Conservation (phyloP, 2,797 vertebrate genomes). For the Trachurus trachurus region DNA sequence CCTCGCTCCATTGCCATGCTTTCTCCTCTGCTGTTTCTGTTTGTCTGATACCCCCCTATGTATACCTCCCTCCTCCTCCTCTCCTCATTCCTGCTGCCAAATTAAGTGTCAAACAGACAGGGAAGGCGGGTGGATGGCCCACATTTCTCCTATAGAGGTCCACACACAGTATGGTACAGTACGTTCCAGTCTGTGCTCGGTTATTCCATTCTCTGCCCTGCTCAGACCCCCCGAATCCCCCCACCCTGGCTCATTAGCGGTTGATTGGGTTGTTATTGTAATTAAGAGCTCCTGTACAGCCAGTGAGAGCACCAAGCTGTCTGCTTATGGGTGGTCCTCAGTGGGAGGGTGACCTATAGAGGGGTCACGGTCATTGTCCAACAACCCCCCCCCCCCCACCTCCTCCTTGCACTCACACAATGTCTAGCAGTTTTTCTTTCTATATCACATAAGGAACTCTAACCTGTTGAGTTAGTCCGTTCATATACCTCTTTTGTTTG, state of each 20-base stretch:
- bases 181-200: constrained; percentile 59
- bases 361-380: constrained; percentile 70
- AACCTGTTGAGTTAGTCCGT: not conserved
- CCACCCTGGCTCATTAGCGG: constrained; percentile 66
- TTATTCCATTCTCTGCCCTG: constrained; percentile 55
- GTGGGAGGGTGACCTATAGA: constrained; percentile 52
- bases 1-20: constrained; percentile 30
- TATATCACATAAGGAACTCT: not conserved
- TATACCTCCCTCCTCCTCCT: constrained; percentile 31
- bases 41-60: constrained; percentile 48
- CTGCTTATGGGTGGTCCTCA: constrained; percentile 77
- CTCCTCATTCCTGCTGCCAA: constrained; percentile 79
- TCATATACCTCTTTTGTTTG: not conserved
- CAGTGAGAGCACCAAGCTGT: constrained; percentile 70
- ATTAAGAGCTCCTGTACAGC: constrained; percentile 72
- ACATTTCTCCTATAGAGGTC: constrained; percentile 73
- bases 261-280: constrained; percentile 82
- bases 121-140: constrained; percentile 71
- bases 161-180: constrained; percentile 66
- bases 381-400: not conserved
- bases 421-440: constrained; percentile 9
- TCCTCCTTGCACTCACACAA: not conserved
- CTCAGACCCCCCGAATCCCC: constrained; percentile 14
- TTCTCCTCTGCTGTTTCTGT: constrained; percentile 58
- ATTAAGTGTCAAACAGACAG: constrained; percentile 80